These are phyloP conservation scores for Hydraecia micacea DNA, from an alignment of 2,888 invertebrate genomes.

Conservation along the genomic window DNA sequence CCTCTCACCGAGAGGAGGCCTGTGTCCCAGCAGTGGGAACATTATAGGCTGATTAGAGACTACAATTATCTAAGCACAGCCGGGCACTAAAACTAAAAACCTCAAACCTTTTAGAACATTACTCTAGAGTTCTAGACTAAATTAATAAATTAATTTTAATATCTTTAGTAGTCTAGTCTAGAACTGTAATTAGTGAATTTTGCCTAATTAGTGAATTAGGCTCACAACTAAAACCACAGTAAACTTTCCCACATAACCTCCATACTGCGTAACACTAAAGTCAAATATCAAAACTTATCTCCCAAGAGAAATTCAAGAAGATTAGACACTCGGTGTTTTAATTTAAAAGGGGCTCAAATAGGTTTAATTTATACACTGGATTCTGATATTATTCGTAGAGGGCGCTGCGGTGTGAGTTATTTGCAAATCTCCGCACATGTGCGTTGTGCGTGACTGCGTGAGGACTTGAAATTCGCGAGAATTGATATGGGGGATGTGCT, in stretches of 20 bases:
- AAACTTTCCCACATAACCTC: slow-evolving; percentile 18
- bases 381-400: slow-evolving; percentile 52
- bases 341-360: slow-evolving; percentile 46
- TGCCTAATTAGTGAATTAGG: too few relatives aligned
- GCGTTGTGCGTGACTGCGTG: slow-evolving; percentile 1
- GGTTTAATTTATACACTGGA: slow-evolving; percentile 52
- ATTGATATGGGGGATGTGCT: not conserved
- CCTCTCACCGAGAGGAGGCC: not conserved
- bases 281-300: slow-evolving; percentile 31
- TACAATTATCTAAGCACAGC: not conserved
- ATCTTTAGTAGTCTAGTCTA: too few relatives aligned
- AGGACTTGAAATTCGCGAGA: not conserved
- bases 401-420: slow-evolving; percentile 52
- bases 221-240: slow-evolving; percentile 22
- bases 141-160: slow-evolving; percentile 14
- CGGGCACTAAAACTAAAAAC: not conserved
- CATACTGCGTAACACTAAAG: not conserved
- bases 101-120: not conserved
- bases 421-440: slow-evolving; percentile 35
- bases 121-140: not conserved
- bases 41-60: not conserved
- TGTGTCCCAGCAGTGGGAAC: not conserved
- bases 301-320: slow-evolving; percentile 53
- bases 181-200: too few relatives aligned
- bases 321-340: slow-evolving; percentile 49